A percentile compares a stretch with the other conserved stretches of the same genome.
Conservation (phyloP, 2,888 invertebrate species). For the Chorisops tibialis region DNA sequence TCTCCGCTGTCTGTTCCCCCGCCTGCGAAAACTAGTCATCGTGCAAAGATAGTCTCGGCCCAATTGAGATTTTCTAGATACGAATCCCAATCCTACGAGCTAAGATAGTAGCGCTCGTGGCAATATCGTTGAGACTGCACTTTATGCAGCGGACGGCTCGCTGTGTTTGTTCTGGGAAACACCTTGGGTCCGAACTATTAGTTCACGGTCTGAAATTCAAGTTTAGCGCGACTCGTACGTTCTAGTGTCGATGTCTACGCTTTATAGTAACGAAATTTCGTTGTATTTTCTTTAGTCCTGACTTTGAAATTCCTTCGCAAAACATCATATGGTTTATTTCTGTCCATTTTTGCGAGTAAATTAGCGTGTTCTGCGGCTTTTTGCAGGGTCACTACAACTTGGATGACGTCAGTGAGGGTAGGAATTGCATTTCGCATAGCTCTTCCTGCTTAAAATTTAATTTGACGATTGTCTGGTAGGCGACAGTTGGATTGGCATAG, state of each 20-base stretch:
- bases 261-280: no score
- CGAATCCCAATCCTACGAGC: neutral
- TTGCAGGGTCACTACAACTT: no score
- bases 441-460: no score
- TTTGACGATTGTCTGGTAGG: no score
- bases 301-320: no score
- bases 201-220: conserved; percentile 29
- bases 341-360: no score
- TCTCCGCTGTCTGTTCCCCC: conserved; percentile 27
- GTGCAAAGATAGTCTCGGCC: neutral
- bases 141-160: conserved; percentile 1
- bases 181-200: conserved; percentile 43
- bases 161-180: conserved; percentile 43
- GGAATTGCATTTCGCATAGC: no score
- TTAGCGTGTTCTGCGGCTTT: no score
- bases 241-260: neutral
- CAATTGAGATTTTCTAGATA: neutral
- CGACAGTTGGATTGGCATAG: no score
- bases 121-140: neutral
- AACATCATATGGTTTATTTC: no score
- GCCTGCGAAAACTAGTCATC: neutral
- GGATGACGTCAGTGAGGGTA: no score
- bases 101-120: neutral
- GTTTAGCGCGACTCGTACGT: conserved; percentile 2
- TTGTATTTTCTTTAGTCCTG: no score